A percentile compares a stretch with the other conserved stretches of the same genome.
Conservation (phyloP, 92 coral and sea anemone species). For the Metridium senile region DNA sequence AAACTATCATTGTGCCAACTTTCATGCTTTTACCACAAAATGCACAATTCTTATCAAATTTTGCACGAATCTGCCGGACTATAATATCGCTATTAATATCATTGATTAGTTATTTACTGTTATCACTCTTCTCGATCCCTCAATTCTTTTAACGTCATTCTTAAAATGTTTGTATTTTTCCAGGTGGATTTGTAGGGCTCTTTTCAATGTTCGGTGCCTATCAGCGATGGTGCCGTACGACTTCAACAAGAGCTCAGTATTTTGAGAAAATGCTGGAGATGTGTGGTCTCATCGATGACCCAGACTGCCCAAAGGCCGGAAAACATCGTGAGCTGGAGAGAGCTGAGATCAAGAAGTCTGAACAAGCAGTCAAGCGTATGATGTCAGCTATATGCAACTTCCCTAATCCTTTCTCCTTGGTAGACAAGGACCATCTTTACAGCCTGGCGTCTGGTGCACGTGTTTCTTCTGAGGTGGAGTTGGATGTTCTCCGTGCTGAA, state of each 20-base stretch:
- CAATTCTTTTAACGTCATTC: background rate
- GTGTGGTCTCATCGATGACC: constrained; percentile 47
- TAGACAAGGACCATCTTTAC: constrained; percentile 48
- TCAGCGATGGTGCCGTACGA: constrained; percentile 28
- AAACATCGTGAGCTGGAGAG: constrained; percentile 36
- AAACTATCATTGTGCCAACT: too few relatives aligned
- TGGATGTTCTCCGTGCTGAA: constrained; percentile 29
- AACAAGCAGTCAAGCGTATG: constrained; percentile 38
- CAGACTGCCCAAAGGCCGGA: constrained; percentile 50
- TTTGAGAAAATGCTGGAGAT: constrained; percentile 58
- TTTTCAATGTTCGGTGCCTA: constrained; percentile 59
- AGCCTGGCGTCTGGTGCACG: constrained; percentile 64
- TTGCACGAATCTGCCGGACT: too few relatives aligned
- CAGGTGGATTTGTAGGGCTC: constrained; percentile 59
- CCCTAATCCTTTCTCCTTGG: constrained; percentile 47
- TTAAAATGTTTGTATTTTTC: background rate
- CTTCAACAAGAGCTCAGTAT: constrained; percentile 56
- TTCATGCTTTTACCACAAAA: too few relatives aligned
- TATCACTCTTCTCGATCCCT: background rate
- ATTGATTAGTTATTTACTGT: too few relatives aligned
- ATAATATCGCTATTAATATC: too few relatives aligned
- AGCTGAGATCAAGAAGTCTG: constrained; percentile 53
- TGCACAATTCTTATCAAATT: too few relatives aligned
- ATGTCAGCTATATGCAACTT: constrained; percentile 42
- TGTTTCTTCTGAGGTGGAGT: constrained; percentile 31